Evolutionary conservation across 2,113 vertebrate genomes (phyloP).

Genomic region (Pica pica): DNA sequence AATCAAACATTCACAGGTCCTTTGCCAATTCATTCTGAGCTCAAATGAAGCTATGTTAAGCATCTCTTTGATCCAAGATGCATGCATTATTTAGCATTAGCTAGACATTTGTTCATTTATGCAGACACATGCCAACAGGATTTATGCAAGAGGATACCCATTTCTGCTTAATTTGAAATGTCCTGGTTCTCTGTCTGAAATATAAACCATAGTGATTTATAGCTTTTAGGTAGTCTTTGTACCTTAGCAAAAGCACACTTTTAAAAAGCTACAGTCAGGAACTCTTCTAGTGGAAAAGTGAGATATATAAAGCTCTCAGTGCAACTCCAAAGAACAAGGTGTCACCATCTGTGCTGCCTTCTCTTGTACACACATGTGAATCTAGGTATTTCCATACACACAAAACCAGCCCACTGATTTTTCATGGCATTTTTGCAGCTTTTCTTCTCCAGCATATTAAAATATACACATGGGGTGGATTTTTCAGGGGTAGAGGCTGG

Average conservation of each 20-base stretch:
- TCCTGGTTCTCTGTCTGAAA: constrained; percentile 1
- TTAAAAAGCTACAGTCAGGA: background rate
- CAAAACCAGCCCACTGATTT: background rate
- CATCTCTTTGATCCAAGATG: background rate
- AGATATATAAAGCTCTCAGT: background rate
- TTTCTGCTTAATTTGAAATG: constrained; percentile 2
- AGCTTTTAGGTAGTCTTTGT: background rate
- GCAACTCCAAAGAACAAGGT: background rate
- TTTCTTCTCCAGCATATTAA: background rate
- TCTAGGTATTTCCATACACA: background rate
- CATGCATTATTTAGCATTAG: constrained; percentile 48
- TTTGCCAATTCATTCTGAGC: background rate
- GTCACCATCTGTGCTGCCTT: background rate
- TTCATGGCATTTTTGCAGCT: background rate
- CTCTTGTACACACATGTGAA: background rate
- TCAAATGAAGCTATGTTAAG: constrained; percentile 18
- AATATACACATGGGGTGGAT: accelerated
- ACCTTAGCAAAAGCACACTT: background rate
- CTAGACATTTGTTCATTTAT: constrained; percentile 32
- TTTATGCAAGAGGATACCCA: background rate
- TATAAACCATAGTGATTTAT: background rate
- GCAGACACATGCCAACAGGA: constrained; percentile 26
- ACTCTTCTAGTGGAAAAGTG: background rate
- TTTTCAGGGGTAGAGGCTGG: background rate
- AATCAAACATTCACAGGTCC: background rate